Base-by-base conservation (phyloP, 1,140 invertebrate genomes). In the Heliconius hewitsoni region DNA sequence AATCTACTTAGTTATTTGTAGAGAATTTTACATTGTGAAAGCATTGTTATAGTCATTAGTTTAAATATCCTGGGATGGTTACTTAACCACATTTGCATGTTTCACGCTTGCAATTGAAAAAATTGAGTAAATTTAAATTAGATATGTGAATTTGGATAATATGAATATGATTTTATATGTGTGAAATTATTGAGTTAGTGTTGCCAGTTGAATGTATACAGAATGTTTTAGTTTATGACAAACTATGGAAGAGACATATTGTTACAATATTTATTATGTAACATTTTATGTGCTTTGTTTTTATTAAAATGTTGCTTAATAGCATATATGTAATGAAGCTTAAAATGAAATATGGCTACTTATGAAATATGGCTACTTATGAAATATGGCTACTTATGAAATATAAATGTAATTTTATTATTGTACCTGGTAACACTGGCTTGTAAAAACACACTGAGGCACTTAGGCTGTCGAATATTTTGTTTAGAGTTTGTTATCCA, bases 1-100 rank as follows among this genome's bases (percentile, higher is more conserved):
- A 88, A 87, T 89, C 83, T 89, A 89, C 87, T 81, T 92, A 93
- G 90, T 93, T 91, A 92, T 90, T 92, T 89, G 91, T 94, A 94
- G 91, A 92, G 87, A 90, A 92, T 90, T 92, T 92, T 90, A 92
- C 89, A 91, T 93, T 89, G 88, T 91, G 89, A 82, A 88, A 81
- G 83, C 84, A 91, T 91, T 87, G 86, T 91, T 80, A 90, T 92
- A 92, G 86, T 87, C 85, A 87, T 91, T 94, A 90, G 91, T 85
- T 88, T 88, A 86, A 86, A 87, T 87, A 85, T 90, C 84, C 85
- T 85, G 83, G 83, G 78, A 88, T 85, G 86, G 84, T 89, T 89
- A 88, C 83, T 90, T 90, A 87, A 88, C 81, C 72, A 82, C 82
- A 84, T 81, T 81, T 76, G 85, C 88, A 71, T 77, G 66, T 72